Conservation (phyloP, 1,140 invertebrate genomes). For the Ridgeia piscesae region DNA sequence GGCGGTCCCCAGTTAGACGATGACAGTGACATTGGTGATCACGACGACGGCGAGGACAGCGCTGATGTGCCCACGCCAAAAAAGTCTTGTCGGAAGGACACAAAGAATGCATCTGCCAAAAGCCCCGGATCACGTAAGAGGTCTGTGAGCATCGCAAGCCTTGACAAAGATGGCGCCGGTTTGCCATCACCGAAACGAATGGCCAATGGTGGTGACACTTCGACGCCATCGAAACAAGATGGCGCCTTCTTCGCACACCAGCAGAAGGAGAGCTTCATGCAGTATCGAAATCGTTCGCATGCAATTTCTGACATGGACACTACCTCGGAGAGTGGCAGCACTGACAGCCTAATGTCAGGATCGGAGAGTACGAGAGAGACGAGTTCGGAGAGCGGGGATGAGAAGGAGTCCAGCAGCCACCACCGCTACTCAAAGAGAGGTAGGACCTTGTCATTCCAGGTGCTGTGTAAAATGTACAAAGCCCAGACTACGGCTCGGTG, state of each 20-base stretch:
- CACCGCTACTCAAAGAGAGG: slow-evolving; percentile 12
- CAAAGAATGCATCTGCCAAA: neutral
- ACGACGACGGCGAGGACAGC: neutral
- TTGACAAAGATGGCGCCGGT: neutral
- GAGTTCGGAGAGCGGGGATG: slow-evolving; percentile 5
- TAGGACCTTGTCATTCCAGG: neutral
- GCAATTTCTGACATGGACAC: slow-evolving; percentile 21
- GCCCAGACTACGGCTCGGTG: neutral
- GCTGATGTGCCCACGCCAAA: neutral
- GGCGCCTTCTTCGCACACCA: neutral
- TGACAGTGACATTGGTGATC: neutral
- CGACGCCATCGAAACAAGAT: neutral
- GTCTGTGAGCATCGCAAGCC: slow-evolving; percentile 7
- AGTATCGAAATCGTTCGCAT: slow-evolving; percentile 25
- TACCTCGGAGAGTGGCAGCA: slow-evolving; percentile 18
- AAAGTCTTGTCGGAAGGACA: neutral
- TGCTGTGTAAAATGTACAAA: neutral
- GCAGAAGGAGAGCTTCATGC: slow-evolving; percentile 26
- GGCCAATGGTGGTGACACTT: neutral
- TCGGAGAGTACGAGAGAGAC: slow-evolving; percentile 6
- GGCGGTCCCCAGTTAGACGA: neutral
- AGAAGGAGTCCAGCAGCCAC: neutral
- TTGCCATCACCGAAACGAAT: neutral
- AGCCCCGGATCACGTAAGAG: neutral
- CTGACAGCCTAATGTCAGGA: slow-evolving; percentile 7